These are phyloP conservation scores for Ursus arctos DNA, from an alignment of 2,113 vertebrate species.

Conservation along the genomic window DNA sequence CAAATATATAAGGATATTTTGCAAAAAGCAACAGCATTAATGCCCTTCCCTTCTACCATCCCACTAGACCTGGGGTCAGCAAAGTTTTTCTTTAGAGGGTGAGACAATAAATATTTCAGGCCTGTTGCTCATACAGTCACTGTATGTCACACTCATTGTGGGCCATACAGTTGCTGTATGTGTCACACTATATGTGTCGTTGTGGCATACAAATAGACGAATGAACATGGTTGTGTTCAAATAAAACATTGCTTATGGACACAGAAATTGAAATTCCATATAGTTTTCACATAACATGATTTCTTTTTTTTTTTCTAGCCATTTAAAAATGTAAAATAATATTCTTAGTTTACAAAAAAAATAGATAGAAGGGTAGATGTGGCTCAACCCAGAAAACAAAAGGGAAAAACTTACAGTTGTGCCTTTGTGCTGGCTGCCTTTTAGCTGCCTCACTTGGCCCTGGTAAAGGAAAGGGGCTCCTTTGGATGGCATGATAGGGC, in stretches of 20 bases:
- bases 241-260: background rate
- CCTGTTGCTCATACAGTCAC: background rate
- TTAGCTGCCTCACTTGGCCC: background rate
- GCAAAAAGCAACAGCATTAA: background rate
- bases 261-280: slow-evolving; percentile 21
- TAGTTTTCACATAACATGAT: background rate
- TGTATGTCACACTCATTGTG: background rate
- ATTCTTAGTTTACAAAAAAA: background rate
- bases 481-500: background rate
- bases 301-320: background rate
- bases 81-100: background rate
- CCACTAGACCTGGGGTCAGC: background rate
- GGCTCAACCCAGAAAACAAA: background rate
- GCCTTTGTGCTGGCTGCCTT: background rate
- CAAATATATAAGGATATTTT: background rate
- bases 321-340: slow-evolving; percentile 24
- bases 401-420: background rate
- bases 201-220: background rate
- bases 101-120: background rate
- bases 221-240: background rate
- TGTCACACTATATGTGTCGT: background rate
- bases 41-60: background rate
- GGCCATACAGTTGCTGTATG: background rate
- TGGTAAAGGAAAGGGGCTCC: background rate
- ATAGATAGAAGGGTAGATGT: background rate